phyloP scores from a whole-genome alignment of 2,797 vertebrate species.

The Phalloptychus januarius region DNA sequence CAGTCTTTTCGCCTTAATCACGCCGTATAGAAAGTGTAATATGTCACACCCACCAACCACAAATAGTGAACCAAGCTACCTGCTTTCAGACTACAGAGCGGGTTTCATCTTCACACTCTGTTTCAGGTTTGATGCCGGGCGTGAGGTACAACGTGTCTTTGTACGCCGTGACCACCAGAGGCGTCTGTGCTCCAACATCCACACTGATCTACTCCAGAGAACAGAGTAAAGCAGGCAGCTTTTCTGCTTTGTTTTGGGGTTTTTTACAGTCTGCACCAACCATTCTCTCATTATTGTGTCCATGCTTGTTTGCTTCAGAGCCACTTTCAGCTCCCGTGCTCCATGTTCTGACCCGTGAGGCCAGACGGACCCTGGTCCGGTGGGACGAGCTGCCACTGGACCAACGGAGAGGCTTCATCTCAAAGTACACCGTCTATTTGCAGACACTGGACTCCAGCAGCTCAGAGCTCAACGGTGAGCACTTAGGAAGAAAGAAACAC shows the following conservation, averaged over 20 bases:
- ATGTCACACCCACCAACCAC: not conserved
- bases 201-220: slow-evolving; percentile 70
- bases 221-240: slow-evolving; percentile 70
- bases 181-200: slow-evolving; percentile 71
- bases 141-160: slow-evolving; percentile 72
- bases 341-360: slow-evolving; percentile 40
- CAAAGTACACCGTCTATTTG: slow-evolving; percentile 74
- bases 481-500: not conserved
- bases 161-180: slow-evolving; percentile 77
- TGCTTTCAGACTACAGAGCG: not conserved
- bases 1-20: not conserved
- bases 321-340: slow-evolving; percentile 67
- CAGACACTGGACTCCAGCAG: slow-evolving; percentile 35
- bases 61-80: not conserved
- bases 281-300: not conserved
- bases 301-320: slow-evolving; percentile 56
- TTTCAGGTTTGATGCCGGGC: slow-evolving; percentile 74
- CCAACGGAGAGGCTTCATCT: slow-evolving; percentile 78
- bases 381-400: slow-evolving; percentile 72
- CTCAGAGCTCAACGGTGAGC: slow-evolving; percentile 58
- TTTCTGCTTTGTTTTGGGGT: not conserved
- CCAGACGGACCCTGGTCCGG: slow-evolving; percentile 50
- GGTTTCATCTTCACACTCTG: slow-evolving; percentile 17
- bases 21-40: not conserved
- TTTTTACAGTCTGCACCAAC: not conserved